phyloP scores from a whole-genome alignment of 2,888 invertebrate genomes.

The Lacanobia wlatinum region DNA sequence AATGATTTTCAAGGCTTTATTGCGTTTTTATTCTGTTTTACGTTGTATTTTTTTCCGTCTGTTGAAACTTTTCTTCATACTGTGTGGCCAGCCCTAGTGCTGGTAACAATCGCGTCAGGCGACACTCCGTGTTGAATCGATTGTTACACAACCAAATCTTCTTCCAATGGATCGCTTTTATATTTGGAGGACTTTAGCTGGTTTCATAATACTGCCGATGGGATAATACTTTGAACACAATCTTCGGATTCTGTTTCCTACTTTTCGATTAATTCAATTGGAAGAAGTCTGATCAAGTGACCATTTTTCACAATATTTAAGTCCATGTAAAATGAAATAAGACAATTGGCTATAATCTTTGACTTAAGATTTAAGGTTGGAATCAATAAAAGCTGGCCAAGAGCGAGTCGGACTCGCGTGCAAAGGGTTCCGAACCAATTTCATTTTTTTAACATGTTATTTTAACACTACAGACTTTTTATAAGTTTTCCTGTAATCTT shows the following conservation, averaged over 20 bases:
- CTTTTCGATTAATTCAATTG: background rate
- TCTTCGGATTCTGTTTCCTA: background rate
- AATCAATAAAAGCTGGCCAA: no score
- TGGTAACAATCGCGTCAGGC: constrained; percentile 51
- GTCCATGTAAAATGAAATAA: no score
- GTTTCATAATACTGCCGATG: constrained; percentile 2
- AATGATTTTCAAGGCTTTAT: background rate
- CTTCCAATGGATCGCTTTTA: constrained; percentile 37
- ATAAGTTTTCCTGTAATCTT: no score
- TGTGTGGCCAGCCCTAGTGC: constrained; percentile 34
- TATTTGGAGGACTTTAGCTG: constrained; percentile 16
- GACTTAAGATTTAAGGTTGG: no score
- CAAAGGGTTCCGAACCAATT: no score
- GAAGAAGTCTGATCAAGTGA: background rate
- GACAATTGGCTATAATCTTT: no score
- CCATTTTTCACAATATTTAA: background rate
- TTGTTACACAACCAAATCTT: constrained; percentile 50
- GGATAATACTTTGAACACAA: constrained; percentile 1
- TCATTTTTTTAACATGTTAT: no score
- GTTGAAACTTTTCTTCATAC: background rate
- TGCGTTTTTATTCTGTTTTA: no score
- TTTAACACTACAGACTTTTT: no score
- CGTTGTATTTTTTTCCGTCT: background rate
- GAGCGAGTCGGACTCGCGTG: no score
- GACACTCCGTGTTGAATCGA: constrained; percentile 51